A percentile compares a stretch with the other conserved stretches of the same genome.
Conservation (phyloP, 92 coral and sea anemone species). For the Zoanthus solanderi region DNA sequence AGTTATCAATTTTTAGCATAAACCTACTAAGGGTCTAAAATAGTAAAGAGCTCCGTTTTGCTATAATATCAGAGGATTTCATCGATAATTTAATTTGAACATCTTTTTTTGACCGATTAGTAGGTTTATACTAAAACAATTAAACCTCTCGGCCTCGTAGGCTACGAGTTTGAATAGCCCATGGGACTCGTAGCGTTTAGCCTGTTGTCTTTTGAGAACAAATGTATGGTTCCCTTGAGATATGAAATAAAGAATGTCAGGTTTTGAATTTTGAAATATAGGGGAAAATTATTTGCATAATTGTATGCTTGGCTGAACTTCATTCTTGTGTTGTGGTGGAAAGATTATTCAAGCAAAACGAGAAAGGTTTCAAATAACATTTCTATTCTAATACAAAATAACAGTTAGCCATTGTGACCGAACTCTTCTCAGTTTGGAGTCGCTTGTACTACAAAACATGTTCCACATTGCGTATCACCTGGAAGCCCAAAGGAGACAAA, state of each 20-base stretch:
- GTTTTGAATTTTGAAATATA: no score
- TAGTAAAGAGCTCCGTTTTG: no score
- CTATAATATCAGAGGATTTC: no score
- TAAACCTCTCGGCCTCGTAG: no score
- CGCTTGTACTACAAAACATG: constrained; percentile 33
- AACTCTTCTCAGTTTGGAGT: neutral
- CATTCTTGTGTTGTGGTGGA: neutral
- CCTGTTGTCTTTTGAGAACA: no score
- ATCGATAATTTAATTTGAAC: no score
- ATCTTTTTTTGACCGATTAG: no score
- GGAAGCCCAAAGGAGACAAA: constrained; percentile 81
- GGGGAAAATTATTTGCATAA: constrained; percentile 4
- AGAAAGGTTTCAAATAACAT: neutral
- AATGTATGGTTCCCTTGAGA: neutral
- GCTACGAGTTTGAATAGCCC: no score
- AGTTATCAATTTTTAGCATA: no score
- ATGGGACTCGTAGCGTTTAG: no score
- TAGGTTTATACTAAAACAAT: no score
- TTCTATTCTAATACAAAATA: neutral
- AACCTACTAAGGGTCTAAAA: no score
- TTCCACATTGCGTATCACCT: constrained; percentile 75
- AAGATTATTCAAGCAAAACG: constrained; percentile 21
- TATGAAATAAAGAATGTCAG: neutral
- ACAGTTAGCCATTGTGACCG: neutral
- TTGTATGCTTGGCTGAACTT: neutral